phyloP scores from a whole-genome alignment of 2,888 invertebrate genomes.

The Sericinus montela region DNA sequence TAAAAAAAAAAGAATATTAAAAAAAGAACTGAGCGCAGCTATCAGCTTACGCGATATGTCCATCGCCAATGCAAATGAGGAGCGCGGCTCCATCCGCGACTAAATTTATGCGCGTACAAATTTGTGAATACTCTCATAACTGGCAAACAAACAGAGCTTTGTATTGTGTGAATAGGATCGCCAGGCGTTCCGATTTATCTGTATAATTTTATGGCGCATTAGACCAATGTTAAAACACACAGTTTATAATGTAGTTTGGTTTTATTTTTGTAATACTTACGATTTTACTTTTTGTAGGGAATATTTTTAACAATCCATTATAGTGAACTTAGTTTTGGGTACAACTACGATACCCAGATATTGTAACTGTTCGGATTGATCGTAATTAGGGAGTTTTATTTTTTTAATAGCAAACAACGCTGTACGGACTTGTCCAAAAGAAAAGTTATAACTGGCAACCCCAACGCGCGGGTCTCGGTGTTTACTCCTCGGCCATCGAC shows the following conservation, averaged over 20 bases:
- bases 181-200: neutral
- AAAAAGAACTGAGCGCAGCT: no score
- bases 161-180: neutral
- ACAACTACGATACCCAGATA: no score
- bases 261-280: no score
- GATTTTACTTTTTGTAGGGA: no score
- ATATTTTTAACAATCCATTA: no score
- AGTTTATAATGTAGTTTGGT: no score
- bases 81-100: conserved; percentile 4
- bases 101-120: conserved; percentile 24
- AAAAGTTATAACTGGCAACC: neutral
- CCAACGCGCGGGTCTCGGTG: conserved; percentile 40
- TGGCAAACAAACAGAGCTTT: conserved; percentile 37
- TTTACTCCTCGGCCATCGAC: conserved; percentile 56
- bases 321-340: no score
- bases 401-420: neutral
- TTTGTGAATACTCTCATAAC: conserved; percentile 29
- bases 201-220: neutral
- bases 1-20: no score
- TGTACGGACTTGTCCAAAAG: neutral
- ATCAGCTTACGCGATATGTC: neutral
- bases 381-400: no score
- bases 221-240: no score
- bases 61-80: neutral
- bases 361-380: no score